These are phyloP conservation scores for Stenichneumon culpator DNA, from an alignment of 2,888 invertebrate species.

Conservation along the genomic window DNA sequence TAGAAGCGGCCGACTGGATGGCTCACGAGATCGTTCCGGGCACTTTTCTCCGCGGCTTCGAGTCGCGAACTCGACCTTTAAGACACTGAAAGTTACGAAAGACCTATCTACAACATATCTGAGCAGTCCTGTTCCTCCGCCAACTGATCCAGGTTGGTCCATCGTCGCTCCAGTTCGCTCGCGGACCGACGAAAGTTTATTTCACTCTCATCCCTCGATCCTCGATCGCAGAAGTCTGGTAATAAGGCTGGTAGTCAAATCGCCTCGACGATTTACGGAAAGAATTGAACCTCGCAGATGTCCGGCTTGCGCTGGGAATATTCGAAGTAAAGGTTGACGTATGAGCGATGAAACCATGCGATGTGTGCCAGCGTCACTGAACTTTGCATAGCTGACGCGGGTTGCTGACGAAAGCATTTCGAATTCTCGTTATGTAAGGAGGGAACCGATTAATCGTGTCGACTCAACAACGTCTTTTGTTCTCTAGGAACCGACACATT, in stretches of 20 bases:
- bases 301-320: background rate
- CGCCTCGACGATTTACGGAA: background rate
- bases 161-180: conserved; percentile 53
- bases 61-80: conserved; percentile 79
- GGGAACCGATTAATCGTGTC: background rate
- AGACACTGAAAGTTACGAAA: conserved; percentile 68
- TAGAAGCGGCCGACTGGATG: conserved; percentile 67
- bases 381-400: background rate
- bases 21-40: conserved; percentile 60
- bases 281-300: background rate
- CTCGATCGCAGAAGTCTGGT: conserved; percentile 27
- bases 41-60: conserved; percentile 65
- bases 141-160: conserved; percentile 1
- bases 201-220: conserved; percentile 32
- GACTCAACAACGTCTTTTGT: background rate
- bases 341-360: background rate
- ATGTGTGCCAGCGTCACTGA: background rate
- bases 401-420: background rate
- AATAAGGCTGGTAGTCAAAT: background rate
- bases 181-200: background rate
- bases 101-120: conserved; percentile 17
- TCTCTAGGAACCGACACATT: background rate
- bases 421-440: background rate
- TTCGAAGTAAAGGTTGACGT: background rate
- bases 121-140: conserved; percentile 8